phyloP scores from a whole-genome alignment of 2,113 vertebrate species.

The Nanorana parkeri region DNA sequence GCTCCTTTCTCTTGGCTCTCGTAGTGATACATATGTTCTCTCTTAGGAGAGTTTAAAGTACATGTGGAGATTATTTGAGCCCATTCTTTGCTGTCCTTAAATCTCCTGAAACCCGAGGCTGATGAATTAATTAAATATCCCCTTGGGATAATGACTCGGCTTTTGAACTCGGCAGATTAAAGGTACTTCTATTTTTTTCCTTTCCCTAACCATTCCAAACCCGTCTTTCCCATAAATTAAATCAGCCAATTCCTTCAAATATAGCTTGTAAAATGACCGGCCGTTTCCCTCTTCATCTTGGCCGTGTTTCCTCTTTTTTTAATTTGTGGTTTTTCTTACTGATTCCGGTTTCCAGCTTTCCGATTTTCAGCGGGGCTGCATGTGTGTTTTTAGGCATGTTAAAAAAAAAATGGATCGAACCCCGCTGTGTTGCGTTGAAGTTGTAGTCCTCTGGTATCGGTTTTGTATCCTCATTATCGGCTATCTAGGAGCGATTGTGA shows the following conservation, averaged over 20 bases:
- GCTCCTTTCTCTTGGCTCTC: conserved; percentile 24
- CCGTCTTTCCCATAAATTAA: neutral
- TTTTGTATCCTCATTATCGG: no score
- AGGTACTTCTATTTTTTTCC: neutral
- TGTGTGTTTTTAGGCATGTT: no score
- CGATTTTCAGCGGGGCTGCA: no score
- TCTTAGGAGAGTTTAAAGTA: conserved; percentile 14
- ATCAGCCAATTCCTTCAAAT: neutral
- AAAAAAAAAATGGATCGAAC: no score
- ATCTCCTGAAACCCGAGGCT: conserved; percentile 15
- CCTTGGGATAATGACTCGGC: neutral
- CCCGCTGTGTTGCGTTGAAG: no score
- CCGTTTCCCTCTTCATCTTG: no score
- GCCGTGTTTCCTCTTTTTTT: neutral
- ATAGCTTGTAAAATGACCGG: neutral
- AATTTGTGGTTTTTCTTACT: neutral
- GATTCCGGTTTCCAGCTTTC: neutral
- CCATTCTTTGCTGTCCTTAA: conserved; percentile 9
- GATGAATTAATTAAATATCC: conserved; percentile 43
- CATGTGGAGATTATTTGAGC: conserved; percentile 35
- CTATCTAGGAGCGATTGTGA: no score
- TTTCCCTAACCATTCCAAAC: neutral
- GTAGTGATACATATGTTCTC: conserved; percentile 16
- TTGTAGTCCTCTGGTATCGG: no score
- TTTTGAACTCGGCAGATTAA: conserved; percentile 3